Evolutionary conservation across 2,797 vertebrate genomes (phyloP).

Genomic region (Dromococcyx pavoninus): DNA sequence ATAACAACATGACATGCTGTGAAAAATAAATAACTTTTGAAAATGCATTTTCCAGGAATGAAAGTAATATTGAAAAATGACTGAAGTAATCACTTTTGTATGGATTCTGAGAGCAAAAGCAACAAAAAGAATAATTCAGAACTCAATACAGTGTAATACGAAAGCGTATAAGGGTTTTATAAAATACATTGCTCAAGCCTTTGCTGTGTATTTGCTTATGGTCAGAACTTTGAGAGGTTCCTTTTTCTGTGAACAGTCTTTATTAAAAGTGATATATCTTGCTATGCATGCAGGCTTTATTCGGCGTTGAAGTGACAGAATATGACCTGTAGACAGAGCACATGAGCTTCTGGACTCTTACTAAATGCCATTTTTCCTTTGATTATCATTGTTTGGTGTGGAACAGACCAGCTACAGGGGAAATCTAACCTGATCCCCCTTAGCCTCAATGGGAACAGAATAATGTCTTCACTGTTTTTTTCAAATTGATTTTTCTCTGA

Average conservation of each 20-base stretch:
- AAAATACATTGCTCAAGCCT: not conserved
- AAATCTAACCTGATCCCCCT: constrained; percentile 12
- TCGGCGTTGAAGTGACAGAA: constrained; percentile 37
- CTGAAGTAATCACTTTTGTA: constrained; percentile 79
- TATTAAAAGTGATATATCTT: constrained; percentile 7
- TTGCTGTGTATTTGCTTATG: not conserved
- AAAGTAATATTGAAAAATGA: constrained; percentile 81
- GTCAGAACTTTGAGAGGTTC: constrained; percentile 39
- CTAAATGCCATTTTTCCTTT: constrained; percentile 28
- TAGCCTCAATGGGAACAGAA: not conserved
- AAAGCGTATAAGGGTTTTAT: constrained; percentile 59
- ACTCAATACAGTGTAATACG: constrained; percentile 41
- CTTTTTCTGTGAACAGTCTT: not conserved
- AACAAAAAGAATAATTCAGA: constrained; percentile 72
- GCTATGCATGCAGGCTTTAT: not conserved
- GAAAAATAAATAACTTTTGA: constrained; percentile 82
- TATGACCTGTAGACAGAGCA: constrained; percentile 43
- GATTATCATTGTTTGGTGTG: constrained; percentile 49
- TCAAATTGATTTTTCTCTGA: not conserved
- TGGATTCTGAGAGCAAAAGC: constrained; percentile 73
- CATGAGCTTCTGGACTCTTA: not conserved
- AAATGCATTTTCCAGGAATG: constrained; percentile 79
- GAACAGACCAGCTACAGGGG: constrained; percentile 44
- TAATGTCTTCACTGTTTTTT: not conserved
- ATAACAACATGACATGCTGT: constrained; percentile 78